phyloP scores from a whole-genome alignment of 2,797 vertebrate genomes.

The Myotis daubentonii region DNA sequence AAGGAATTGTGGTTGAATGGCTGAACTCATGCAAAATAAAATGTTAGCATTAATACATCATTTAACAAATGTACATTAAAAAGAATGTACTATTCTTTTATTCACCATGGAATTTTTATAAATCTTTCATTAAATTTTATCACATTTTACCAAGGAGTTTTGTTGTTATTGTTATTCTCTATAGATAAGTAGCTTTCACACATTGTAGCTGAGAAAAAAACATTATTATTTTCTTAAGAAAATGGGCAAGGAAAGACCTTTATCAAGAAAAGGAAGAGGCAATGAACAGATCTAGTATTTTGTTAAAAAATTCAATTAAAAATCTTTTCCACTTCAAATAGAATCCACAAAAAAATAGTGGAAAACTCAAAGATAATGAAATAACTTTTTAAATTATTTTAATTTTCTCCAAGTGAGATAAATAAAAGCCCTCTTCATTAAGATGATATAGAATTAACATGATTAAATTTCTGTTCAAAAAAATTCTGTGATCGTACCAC shows the following conservation, averaged over 20 bases:
- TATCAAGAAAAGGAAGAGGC: neutral
- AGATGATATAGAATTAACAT: neutral
- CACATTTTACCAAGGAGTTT: neutral
- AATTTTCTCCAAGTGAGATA: neutral
- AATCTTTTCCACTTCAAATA: neutral
- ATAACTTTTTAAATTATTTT: neutral
- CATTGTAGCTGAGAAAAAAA: neutral
- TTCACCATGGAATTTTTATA: neutral
- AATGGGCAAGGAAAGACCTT: neutral
- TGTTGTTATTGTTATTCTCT: neutral
- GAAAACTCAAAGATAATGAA: neutral
- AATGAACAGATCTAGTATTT: neutral
- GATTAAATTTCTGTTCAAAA: neutral
- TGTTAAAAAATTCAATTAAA: neutral
- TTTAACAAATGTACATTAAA: constrained; percentile 38
- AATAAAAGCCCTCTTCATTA: neutral
- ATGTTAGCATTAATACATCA: constrained; percentile 31
- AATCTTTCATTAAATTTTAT: constrained; percentile 37
- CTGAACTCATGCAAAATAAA: constrained; percentile 39
- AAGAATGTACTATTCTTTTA: neutral
- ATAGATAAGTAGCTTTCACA: neutral
- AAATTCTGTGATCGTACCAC: neutral
- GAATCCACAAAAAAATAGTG: neutral
- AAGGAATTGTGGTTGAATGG: constrained; percentile 25
- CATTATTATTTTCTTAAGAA: neutral